These are phyloP conservation scores for Cercopithecus mona DNA, from an alignment of 2,113 vertebrate species.

Conservation along the genomic window DNA sequence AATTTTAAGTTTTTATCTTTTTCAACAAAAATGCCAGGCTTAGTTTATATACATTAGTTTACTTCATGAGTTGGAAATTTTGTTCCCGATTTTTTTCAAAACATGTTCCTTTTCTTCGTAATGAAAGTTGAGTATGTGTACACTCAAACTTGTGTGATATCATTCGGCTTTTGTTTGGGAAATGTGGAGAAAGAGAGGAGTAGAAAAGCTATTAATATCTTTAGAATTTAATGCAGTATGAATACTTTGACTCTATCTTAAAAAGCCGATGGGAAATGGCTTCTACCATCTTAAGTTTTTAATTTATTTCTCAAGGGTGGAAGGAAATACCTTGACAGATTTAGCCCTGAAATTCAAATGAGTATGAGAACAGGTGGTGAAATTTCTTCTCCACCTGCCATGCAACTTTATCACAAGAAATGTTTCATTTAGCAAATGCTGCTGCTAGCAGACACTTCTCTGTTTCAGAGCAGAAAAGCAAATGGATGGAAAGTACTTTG, in stretches of 20 bases:
- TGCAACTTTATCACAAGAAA: slow-evolving; percentile 71
- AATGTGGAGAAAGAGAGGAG: neutral
- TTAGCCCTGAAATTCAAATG: slow-evolving; percentile 73
- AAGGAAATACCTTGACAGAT: slow-evolving; percentile 69
- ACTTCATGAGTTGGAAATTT: slow-evolving; percentile 23
- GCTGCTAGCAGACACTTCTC: slow-evolving; percentile 54
- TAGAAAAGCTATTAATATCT: slow-evolving; percentile 3
- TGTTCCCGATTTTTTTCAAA: slow-evolving; percentile 26
- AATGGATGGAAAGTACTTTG: slow-evolving; percentile 58
- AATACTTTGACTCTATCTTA: slow-evolving; percentile 45
- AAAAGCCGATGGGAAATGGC: slow-evolving; percentile 49
- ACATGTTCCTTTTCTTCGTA: neutral
- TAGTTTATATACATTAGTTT: slow-evolving; percentile 2
- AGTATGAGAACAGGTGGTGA: slow-evolving; percentile 67
- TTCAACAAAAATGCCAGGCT: neutral
- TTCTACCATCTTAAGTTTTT: slow-evolving; percentile 50
- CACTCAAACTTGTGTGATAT: neutral
- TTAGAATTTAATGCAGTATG: slow-evolving; percentile 28
- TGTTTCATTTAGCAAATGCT: slow-evolving; percentile 72
- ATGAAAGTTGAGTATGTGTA: neutral
- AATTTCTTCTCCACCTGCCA: slow-evolving; percentile 67
- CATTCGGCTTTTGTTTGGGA: slow-evolving; percentile 21
- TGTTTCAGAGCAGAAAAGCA: slow-evolving; percentile 67
- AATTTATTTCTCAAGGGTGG: slow-evolving; percentile 66
- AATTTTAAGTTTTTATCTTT: neutral